Evolutionary conservation across 2,113 vertebrate species (phyloP), one percentile per base, ranked within the genome.

Genomic region (Hippocampus mohnikei): DNA sequence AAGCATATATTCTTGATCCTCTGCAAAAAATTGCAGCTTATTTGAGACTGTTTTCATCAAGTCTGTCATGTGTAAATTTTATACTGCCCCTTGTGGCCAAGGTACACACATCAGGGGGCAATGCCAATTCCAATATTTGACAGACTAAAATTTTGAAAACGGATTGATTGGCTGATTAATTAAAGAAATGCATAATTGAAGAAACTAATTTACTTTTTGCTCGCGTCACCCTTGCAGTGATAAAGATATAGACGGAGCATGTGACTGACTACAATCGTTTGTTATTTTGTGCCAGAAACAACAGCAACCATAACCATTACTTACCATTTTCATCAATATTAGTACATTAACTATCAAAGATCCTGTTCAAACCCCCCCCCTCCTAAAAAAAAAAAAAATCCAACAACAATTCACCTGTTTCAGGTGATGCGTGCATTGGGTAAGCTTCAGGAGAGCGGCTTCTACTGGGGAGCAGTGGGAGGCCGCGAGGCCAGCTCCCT

Each of bases 401-500:
- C 25, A 27, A 23, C 9, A 23, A 65, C 42, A 23, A 23, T 52
- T 70, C 13, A 1, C n/a, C n/a, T 20, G 0, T 73, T 73, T 42
- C 79, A 90, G 90, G 95, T 99, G 88, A 92, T 97, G 91, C 90
- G 92, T 67, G 94, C 95, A 0, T 90, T 96, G 80, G 95, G 92
- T 83, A 98, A 98, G 87, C 94, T 99, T 67, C 93, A 97, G 88
- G 95, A 98, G 88, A 98, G 97, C 44, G 96, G 97, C 74, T 99
- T 98, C 88, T 99, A 99, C 92, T 99, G 96, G 96, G 95, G 95
- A 70, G 89, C 96, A 0, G 93, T 99, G 71, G 95, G 94, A 0
- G 97, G 96, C 3, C 93, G 94, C 5, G 94, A 99, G 77, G 97
- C 97, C 76, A 95, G 95, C 87, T 84, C 94, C 73, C 91, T 96